phyloP scores from a whole-genome alignment of 1,140 invertebrate genomes.

The Papilio dardanus region DNA sequence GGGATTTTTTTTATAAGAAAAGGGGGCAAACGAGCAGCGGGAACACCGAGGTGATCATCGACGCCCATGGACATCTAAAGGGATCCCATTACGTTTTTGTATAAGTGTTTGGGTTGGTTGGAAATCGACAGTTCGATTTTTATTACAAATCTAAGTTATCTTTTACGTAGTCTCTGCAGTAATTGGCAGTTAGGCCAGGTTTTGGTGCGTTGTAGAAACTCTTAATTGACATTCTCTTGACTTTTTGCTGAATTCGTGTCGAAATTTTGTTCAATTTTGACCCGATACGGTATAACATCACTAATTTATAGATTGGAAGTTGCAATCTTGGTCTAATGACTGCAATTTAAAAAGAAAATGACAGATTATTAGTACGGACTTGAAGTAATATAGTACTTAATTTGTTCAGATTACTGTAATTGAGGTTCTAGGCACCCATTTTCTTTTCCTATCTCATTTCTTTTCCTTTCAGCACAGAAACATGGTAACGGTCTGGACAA shows the following conservation, averaged over 20 bases:
- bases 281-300: slow-evolving; percentile 12
- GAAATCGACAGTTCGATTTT: background rate
- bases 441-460: background rate
- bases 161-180: background rate
- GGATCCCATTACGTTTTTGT: no score
- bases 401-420: background rate
- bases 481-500: no score
- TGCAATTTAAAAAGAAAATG: background rate
- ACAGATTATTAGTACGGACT: background rate
- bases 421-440: background rate
- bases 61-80: no score
- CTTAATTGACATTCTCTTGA: slow-evolving; percentile 18
- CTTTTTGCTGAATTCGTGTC: slow-evolving; percentile 12
- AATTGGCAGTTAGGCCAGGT: background rate
- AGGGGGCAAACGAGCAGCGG: no score
- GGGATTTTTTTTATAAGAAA: no score
- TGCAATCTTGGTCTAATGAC: background rate
- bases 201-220: background rate
- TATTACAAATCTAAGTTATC: background rate
- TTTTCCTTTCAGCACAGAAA: background rate
- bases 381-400: background rate
- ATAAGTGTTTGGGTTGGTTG: no score
- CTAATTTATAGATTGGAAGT: background rate
- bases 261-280: background rate
- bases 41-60: no score